A percentile compares a stretch with the other conserved stretches of the same genome.
Evolutionary conservation across 2,888 invertebrate genomes (phyloP).

Genomic region (Acheta domesticus): DNA sequence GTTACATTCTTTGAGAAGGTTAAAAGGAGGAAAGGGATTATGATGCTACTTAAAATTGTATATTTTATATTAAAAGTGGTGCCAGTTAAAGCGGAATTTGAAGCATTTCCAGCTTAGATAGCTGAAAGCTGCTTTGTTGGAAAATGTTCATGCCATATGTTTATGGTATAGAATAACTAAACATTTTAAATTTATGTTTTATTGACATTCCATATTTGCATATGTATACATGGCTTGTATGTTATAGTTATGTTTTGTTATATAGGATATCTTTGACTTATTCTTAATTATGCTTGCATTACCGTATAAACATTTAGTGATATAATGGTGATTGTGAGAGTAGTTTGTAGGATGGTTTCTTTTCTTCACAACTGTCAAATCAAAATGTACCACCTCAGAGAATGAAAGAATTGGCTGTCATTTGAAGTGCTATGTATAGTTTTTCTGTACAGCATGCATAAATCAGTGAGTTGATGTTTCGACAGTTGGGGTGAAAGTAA

Average conservation of each 20-base stretch:
- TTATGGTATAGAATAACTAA: too few species aligned
- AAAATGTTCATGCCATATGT: too few species aligned
- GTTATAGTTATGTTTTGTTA: background rate
- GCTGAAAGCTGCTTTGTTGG: too few species aligned
- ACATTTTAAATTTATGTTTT: background rate
- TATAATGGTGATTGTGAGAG: constrained; percentile 21
- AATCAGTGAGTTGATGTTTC: constrained; percentile 4
- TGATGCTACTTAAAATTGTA: too few species aligned
- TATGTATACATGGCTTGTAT: background rate
- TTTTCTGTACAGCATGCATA: background rate
- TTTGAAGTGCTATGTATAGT: constrained; percentile 26
- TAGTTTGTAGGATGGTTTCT: constrained; percentile 28
- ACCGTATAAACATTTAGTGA: background rate
- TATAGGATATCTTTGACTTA: constrained; percentile 11
- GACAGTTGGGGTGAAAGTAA: constrained; percentile 28
- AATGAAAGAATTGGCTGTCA: background rate
- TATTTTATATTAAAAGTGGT: too few species aligned
- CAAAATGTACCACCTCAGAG: constrained; percentile 19
- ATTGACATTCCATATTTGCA: background rate
- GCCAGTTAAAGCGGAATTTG: too few species aligned
- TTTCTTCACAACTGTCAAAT: constrained; percentile 28
- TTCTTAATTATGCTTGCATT: constrained; percentile 12
- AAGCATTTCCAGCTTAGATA: too few species aligned
- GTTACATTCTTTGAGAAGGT: too few species aligned
- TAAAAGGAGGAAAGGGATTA: too few species aligned